Evolutionary conservation across 2,888 invertebrate species (phyloP).

Genomic region (Clanis bilineata): DNA sequence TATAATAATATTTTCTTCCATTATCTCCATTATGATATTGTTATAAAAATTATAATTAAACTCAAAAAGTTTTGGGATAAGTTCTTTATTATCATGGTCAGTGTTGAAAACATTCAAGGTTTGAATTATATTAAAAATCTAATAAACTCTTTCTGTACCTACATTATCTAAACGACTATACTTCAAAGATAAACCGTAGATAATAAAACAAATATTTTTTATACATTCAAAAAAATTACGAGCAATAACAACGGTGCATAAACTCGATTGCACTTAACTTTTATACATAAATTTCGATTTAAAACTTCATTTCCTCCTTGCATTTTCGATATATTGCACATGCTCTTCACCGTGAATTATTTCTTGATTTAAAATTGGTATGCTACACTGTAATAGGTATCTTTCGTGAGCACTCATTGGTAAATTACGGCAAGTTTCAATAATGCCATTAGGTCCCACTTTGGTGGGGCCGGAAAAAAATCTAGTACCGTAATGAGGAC

Average conservation of each 20-base stretch:
- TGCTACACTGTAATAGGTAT: constrained; percentile 39
- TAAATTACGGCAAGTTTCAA: constrained; percentile 42
- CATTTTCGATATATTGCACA: constrained; percentile 38
- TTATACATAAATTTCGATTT: not conserved
- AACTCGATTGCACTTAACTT: not conserved
- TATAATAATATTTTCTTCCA: too few species aligned
- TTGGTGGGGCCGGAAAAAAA: constrained; percentile 58
- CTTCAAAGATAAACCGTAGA: too few species aligned
- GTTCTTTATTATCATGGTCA: too few species aligned
- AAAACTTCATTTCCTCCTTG: constrained; percentile 2
- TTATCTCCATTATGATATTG: too few species aligned
- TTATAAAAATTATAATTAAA: too few species aligned
- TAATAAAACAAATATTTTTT: not conserved
- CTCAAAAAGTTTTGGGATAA: too few species aligned
- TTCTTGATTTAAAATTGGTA: constrained; percentile 50
- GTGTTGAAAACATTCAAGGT: too few species aligned
- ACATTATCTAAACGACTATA: too few species aligned
- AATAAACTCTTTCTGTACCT: too few species aligned
- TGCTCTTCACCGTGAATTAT: constrained; percentile 54
- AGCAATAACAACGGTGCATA: not conserved
- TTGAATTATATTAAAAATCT: too few species aligned
- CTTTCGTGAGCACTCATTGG: constrained; percentile 50
- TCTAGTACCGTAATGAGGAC: constrained; percentile 58
- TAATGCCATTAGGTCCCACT: constrained; percentile 51
- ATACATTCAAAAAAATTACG: not conserved